Evolutionary conservation across 2,797 vertebrate genomes (phyloP), one percentile per base, ranked within the genome.

Genomic region (Aeoliscus strigatus): DNA sequence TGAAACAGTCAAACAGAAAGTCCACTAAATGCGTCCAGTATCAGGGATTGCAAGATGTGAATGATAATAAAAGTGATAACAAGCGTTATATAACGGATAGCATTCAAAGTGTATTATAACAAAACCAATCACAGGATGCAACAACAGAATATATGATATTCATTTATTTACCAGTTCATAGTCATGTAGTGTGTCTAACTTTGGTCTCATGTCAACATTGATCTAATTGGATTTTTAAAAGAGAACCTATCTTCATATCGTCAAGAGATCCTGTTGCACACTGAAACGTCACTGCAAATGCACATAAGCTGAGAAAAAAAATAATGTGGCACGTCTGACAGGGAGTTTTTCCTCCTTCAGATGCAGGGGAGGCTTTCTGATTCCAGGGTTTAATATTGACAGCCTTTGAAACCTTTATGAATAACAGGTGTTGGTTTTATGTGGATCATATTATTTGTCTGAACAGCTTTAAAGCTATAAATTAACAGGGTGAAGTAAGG

Each of bases 281-380:
- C 47, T 66, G 37, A 54, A 66, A 64, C 39, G 33, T 64, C 65
- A 51, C 65, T 58, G 66, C 55, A 66, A 76, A 81, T 41, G 45
- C 41, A 66, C 42, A 27, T 13, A 8, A 9, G 18, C 23, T 61
- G 8, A 16, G 9, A 12, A 28, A 48, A 52, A 39, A 41, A 45
- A 18, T 7, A 27, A 35, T 51, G 13, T 60, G 17, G 47, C 34
- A 45, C n/a, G n/a, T n/a, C n/a, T n/a, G n/a, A 8, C 25, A 29
- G 15, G 30, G 32, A 40, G 16, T 32, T 30, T 70, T 48, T 45
- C 28, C 37, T 39, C 5, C 39, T 45, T 10, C 34, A 29, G 30
- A 39, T 33, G 31, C 40, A 32, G 11, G 37, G n/a, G 41, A 13
- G 30, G 13, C 10, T 3, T 45, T 25, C 35, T 42, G 27, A 27